Percentiles rank a stretch among this genome's conserved stretches.
phyloP scores from a whole-genome alignment of 2,888 invertebrate species.

The Drosophila lacicola region DNA sequence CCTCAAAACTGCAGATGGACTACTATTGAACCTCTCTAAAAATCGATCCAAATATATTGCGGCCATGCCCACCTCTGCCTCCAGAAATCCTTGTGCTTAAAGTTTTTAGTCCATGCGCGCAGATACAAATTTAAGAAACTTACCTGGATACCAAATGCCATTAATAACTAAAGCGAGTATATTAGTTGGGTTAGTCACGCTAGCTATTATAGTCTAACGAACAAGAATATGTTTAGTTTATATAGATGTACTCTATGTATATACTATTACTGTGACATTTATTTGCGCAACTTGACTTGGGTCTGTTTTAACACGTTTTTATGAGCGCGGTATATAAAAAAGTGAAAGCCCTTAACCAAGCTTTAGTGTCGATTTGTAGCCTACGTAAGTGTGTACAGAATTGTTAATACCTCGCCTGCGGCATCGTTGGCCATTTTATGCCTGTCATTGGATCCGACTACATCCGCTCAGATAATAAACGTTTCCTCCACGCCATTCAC shows the following conservation, averaged over 20 bases:
- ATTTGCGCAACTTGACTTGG: background rate
- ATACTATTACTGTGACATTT: background rate
- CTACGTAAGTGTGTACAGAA: constrained; percentile 4
- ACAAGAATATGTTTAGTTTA: background rate
- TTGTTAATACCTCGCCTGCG: background rate
- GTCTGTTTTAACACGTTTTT: background rate
- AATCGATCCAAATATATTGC: no score
- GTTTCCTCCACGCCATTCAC: background rate
- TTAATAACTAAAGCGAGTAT: background rate
- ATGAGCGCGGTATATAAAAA: constrained; percentile 1
- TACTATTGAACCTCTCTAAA: no score
- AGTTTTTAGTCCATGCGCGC: no score
- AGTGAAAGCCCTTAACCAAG: background rate
- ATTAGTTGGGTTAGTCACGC: background rate
- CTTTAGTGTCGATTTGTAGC: constrained; percentile 6
- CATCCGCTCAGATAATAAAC: constrained; percentile 2
- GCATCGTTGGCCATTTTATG: constrained; percentile 1
- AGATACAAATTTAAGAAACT: background rate
- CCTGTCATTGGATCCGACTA: background rate
- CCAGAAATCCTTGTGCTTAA: no score
- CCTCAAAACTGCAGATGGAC: no score
- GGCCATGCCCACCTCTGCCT: no score
- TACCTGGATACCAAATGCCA: background rate
- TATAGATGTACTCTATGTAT: background rate
- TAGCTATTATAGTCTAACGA: background rate